These are phyloP conservation scores for Nephrotoma flavescens DNA, from an alignment of 2,888 invertebrate genomes.

Conservation along the genomic window DNA sequence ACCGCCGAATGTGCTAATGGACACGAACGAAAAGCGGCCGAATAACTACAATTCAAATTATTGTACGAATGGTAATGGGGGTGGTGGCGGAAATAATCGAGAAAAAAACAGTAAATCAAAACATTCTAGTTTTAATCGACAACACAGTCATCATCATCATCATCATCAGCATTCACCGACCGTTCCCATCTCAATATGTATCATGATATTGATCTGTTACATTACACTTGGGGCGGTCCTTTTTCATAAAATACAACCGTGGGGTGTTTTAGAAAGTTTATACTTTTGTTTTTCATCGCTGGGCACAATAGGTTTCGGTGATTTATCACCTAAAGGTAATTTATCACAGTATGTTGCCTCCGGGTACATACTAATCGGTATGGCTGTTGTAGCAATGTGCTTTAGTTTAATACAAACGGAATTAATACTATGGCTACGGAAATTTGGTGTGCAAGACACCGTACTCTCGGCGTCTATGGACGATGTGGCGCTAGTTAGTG, in stretches of 20 bases:
- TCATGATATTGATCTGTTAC: constrained; percentile 73
- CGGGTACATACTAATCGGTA: constrained; percentile 66
- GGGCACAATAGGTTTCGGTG: constrained; percentile 74
- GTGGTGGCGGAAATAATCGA: background rate
- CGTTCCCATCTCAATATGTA: constrained; percentile 77
- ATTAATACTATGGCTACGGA: constrained; percentile 35
- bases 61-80: background rate
- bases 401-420: constrained; percentile 75
- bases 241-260: constrained; percentile 80
- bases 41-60: constrained; percentile 4
- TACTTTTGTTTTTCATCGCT: constrained; percentile 67
- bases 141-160: constrained; percentile 14
- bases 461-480: constrained; percentile 34
- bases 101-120: background rate
- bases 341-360: constrained; percentile 64
- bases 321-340: constrained; percentile 52
- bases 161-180: constrained; percentile 31
- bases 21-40: constrained; percentile 13
- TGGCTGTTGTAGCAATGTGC: constrained; percentile 77
- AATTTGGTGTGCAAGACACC: constrained; percentile 30
- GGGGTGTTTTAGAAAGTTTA: constrained; percentile 78
- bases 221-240: constrained; percentile 78
- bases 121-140: background rate
- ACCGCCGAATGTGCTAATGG: constrained; percentile 5
- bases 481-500: constrained; percentile 35